Evolutionary conservation across 2,888 invertebrate genomes (phyloP), one percentile per base, ranked within the genome.

Genomic region (Ectemnius lituratus): DNA sequence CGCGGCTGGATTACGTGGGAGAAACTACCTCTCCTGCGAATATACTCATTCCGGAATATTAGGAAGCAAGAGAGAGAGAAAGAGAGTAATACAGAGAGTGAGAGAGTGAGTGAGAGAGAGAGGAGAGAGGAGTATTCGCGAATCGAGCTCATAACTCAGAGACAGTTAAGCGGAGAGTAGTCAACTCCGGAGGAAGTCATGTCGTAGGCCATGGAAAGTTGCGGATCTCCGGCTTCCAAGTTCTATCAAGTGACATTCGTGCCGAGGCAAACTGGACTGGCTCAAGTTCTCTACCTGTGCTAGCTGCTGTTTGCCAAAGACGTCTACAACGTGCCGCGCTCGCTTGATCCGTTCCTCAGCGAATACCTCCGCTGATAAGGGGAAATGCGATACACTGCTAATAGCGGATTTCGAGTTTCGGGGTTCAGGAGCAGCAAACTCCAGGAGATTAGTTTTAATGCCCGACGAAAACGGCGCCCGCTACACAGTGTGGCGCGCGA

Each of bases 271-370:
- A 79, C 78, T 62, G 52, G 67, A 37, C 37, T 37, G 37, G 37
- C 37, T 37, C 8, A 69, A 67, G 64, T 56, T 66, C 71, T 47
- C 76, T 73, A 76, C 76, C 76, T 78, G 60, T 68, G 68, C 62
- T 63, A 67, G 37, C 37, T 37, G 37, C 37, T 82, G 70, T 82
- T 82, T 81, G 81, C 79, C 70, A n/a, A 79, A 79, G 82, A 82
- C 82, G 82, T 82, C 82, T 82, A 79, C 81, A 73, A 71, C 72
- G 68, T 76, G 67, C 70, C 66, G 16, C 59, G 67, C 73, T 69
- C 75, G 67, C 76, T 81, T 77, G 81, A 82, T 82, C 82, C 82
- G 82, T 76, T 82, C 71, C 79, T 80, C 82, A 71, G 77, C 81
- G 81, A 82, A 82, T 80, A 82, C 75, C 72, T 64, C 18, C 65